Evolutionary conservation across 2,113 vertebrate genomes (phyloP).

Genomic region (Amblyopsis rosae): DNA sequence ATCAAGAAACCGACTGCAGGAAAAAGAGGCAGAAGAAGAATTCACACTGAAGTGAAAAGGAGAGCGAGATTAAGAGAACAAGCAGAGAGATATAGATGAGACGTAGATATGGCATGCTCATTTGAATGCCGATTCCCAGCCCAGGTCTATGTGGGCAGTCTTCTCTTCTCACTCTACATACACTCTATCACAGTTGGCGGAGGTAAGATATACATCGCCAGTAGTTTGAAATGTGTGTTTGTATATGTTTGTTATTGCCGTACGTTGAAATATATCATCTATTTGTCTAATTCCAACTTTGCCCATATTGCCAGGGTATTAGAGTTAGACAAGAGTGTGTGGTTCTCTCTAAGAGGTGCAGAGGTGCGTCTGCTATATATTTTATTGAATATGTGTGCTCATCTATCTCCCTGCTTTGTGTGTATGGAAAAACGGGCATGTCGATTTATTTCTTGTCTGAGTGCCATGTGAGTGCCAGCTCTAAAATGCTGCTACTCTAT

Average conservation of each 20-base stretch:
- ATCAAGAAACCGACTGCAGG: slow-evolving; percentile 16
- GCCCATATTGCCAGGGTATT: slow-evolving; percentile 34
- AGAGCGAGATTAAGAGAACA: slow-evolving; percentile 38
- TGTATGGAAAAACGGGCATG: slow-evolving; percentile 40
- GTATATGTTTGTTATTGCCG: slow-evolving; percentile 7
- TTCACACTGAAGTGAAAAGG: slow-evolving; percentile 30
- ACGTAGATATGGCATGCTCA: slow-evolving; percentile 66
- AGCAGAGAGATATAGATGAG: slow-evolving; percentile 46
- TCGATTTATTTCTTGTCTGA: slow-evolving; percentile 58
- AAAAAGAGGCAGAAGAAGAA: slow-evolving; percentile 35
- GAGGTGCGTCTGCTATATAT: slow-evolving; percentile 45
- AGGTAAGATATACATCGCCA: slow-evolving; percentile 68
- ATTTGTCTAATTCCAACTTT: slow-evolving; percentile 47
- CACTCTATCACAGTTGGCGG: slow-evolving; percentile 57
- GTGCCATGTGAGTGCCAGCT: slow-evolving; percentile 45
- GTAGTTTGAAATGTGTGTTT: slow-evolving; percentile 15
- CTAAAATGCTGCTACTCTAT: slow-evolving; percentile 28
- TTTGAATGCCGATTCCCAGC: slow-evolving; percentile 54
- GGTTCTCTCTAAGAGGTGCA: slow-evolving; percentile 40
- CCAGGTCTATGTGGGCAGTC: slow-evolving; percentile 57
- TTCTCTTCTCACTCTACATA: slow-evolving; percentile 60
- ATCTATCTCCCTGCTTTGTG: slow-evolving; percentile 53
- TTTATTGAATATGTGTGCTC: slow-evolving; percentile 51
- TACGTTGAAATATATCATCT: slow-evolving; percentile 7
- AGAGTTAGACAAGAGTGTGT: slow-evolving; percentile 50